Evolutionary conservation across 2,888 invertebrate species (phyloP), one percentile per base, ranked within the genome.

Genomic region (Sesamia inferens): DNA sequence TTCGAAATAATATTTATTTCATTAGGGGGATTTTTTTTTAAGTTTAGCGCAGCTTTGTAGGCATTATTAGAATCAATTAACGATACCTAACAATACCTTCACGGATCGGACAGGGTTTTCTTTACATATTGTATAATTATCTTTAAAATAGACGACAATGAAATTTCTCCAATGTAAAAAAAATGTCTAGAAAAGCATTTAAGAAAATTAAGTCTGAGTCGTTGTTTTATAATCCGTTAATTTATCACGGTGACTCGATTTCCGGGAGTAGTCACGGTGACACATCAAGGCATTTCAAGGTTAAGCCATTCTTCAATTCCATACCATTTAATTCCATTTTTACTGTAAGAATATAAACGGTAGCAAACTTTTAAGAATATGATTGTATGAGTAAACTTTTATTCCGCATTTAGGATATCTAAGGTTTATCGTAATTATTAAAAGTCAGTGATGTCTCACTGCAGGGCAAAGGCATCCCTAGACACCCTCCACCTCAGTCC

Each of bases 171-270:
- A 58, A 31, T 11, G 1, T 42, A 57, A 11, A 22, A 22, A 16
- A 16, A 19, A 22, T 8, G 22, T 58, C 16, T 42, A 13, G 8
- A 22, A 22, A 16, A 6, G 39, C 39, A 39, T 6, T 39, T 19
- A 5, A 5, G 19, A 13, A 24, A 61, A 44, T 24, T 31, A 2
- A 8, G 7, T 2, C 0, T 31, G 31, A 74, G 22, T 59, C 65
- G 75, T 65, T 51, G 13, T 59, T 55, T 55, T 19, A 24, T 54
- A 19, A 42, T 61, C 58, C 7, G 58, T 44, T 22, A n/a, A 73
- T 44, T 62, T 2, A n/a, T 22, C 8, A 57, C 57, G 42, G 39
- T 68, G 57, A 22, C 19, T 62, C 44, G 10, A 59, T 59, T 64
- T 76, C 51, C 44, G 58, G 19, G 51, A 51, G 19, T 51, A 19